Conservation (phyloP, 2,113 vertebrate genomes). For the Crotalus helleri region DNA sequence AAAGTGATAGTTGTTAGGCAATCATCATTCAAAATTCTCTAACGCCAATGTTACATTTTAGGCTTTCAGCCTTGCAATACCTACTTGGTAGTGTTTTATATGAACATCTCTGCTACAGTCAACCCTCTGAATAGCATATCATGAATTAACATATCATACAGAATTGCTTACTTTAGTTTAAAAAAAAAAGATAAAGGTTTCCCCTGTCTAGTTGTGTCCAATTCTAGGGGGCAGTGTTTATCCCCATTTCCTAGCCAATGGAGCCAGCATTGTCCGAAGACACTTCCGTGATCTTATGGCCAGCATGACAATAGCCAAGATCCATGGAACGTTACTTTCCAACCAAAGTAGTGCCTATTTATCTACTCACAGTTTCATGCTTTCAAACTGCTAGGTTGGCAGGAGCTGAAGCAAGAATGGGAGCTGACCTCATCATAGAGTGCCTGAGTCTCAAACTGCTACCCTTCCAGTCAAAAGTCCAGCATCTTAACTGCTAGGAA, state of each 20-base stretch:
- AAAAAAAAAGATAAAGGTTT: not conserved
- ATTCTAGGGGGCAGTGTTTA: not conserved
- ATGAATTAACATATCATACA: not conserved
- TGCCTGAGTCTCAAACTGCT: not conserved
- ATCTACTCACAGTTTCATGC: not conserved
- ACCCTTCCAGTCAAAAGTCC: not conserved
- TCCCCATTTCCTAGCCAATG: not conserved
- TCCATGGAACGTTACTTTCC: not conserved
- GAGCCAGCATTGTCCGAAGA: not conserved
- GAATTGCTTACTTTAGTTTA: not conserved
- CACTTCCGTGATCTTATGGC: not conserved
- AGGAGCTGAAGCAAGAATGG: not conserved
- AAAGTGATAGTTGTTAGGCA: not conserved
- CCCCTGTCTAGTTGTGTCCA: not conserved
- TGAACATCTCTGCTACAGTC: not conserved
- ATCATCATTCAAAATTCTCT: not conserved
- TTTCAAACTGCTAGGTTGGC: not conserved
- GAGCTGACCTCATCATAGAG: not conserved
- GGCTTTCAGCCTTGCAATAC: not conserved
- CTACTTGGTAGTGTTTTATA: not conserved
- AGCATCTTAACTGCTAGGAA: not conserved
- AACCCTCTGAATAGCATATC: not conserved
- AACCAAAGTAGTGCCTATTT: not conserved
- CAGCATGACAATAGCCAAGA: not conserved
- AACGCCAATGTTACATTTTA: not conserved